phyloP scores from a whole-genome alignment of 2,888 invertebrate genomes.

The Melinopterus prodromus region DNA sequence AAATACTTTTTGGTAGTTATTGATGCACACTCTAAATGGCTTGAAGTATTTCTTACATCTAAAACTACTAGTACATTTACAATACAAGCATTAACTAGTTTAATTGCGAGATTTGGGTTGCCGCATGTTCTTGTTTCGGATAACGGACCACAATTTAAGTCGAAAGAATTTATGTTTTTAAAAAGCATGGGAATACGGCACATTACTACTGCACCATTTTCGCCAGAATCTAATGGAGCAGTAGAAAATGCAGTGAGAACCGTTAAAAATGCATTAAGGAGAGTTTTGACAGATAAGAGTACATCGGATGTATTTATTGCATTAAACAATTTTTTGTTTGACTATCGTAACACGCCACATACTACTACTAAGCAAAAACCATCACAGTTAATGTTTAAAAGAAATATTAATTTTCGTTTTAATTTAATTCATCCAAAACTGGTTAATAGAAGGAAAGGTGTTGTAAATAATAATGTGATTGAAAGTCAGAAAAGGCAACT shows the following conservation, averaged over 20 bases:
- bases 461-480: neutral
- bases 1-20: constrained; percentile 33
- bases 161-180: constrained; percentile 39
- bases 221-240: constrained; percentile 41
- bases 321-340: constrained; percentile 38
- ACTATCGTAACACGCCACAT: constrained; percentile 28
- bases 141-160: constrained; percentile 40
- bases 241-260: constrained; percentile 43
- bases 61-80: constrained; percentile 26
- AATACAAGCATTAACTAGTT: constrained; percentile 31
- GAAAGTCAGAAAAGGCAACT: neutral
- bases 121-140: constrained; percentile 40
- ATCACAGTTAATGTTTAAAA: neutral
- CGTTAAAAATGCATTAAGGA: constrained; percentile 39
- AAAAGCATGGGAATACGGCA: constrained; percentile 37
- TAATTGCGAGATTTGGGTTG: constrained; percentile 40
- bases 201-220: constrained; percentile 37
- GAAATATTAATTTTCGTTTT: neutral
- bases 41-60: constrained; percentile 26
- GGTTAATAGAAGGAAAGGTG: neutral
- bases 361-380: neutral
- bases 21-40: constrained; percentile 37
- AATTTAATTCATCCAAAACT: neutral
- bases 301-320: constrained; percentile 30
- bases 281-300: constrained; percentile 28